These are phyloP conservation scores for Ardeotis arabs DNA, from an alignment of 2,113 vertebrate genomes.

Conservation along the genomic window DNA sequence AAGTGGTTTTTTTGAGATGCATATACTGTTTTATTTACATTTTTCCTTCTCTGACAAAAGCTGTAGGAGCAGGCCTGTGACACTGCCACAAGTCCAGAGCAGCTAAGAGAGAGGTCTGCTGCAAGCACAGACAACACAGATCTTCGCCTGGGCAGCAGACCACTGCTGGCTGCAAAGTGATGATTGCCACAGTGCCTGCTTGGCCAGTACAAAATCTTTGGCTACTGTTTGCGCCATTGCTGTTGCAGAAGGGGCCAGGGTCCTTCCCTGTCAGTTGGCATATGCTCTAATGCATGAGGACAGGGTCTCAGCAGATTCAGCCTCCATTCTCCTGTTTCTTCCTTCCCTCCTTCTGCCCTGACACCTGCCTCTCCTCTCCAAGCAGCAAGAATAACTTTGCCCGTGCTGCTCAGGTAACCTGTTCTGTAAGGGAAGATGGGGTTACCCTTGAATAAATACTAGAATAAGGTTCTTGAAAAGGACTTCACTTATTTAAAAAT, in stretches of 20 bases:
- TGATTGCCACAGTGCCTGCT: neutral
- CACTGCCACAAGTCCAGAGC: neutral
- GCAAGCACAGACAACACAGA: neutral
- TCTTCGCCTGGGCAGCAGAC: neutral
- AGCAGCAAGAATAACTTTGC: neutral
- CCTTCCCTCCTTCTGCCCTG: neutral
- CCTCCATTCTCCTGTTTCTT: neutral
- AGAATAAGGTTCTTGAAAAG: neutral
- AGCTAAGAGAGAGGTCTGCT: neutral
- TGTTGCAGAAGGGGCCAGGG: neutral
- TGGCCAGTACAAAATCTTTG: neutral
- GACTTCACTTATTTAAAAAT: neutral
- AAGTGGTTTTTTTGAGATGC: neutral
- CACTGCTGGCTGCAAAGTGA: neutral
- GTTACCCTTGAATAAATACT: neutral
- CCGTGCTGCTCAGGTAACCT: neutral
- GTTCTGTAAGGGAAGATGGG: neutral
- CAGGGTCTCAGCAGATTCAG: neutral
- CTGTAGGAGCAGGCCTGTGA: neutral
- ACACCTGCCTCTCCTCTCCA: neutral
- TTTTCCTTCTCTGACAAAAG: neutral
- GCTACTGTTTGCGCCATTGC: neutral
- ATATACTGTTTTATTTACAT: neutral
- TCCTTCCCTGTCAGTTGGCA: neutral
- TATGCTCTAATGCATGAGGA: neutral